These are phyloP conservation scores for Agrochola macilenta DNA, from an alignment of 2,888 invertebrate genomes.

Conservation along the genomic window DNA sequence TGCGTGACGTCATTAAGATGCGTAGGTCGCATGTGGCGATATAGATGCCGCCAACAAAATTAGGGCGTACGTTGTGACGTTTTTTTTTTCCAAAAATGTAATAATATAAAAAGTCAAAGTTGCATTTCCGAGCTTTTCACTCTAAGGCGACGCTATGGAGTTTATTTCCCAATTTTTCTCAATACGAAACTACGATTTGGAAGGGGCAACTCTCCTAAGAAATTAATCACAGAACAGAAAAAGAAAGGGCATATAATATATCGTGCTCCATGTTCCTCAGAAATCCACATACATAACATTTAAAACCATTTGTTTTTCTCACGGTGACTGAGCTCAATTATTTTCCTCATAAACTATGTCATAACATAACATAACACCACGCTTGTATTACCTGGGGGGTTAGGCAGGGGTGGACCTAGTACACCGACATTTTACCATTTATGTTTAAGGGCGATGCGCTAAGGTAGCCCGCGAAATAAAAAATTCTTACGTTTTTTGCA, in stretches of 20 bases:
- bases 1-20: too few species aligned
- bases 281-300: neutral
- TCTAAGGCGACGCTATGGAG: neutral
- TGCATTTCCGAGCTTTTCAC: too few species aligned
- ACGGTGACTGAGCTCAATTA: conserved; percentile 13
- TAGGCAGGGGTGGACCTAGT: neutral
- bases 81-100: too few species aligned
- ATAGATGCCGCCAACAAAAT: too few species aligned
- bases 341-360: conserved; percentile 51
- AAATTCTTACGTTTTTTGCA: too few species aligned
- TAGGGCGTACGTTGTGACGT: too few species aligned
- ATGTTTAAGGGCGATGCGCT: neutral
- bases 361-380: neutral
- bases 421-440: neutral
- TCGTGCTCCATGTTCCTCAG: neutral
- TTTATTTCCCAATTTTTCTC: neutral
- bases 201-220: neutral
- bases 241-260: conserved; percentile 4
- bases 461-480: too few species aligned
- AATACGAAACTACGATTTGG: neutral
- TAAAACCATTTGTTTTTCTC: conserved; percentile 8
- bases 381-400: neutral
- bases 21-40: too few species aligned
- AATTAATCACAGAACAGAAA: neutral
- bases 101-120: too few species aligned